phyloP scores from a whole-genome alignment of 2,888 invertebrate species.

The Orchestes rusci region DNA sequence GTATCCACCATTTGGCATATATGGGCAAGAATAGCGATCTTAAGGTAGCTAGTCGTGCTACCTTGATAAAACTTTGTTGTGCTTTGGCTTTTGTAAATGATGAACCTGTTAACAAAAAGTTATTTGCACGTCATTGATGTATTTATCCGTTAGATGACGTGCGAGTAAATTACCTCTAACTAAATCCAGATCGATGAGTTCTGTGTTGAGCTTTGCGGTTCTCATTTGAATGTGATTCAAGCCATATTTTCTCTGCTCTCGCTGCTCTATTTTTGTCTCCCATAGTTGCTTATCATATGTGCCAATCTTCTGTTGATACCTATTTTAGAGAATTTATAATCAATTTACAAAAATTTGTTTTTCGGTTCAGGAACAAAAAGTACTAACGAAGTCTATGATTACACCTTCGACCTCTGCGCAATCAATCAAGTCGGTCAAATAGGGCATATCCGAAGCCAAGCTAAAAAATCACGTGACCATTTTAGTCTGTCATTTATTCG shows the following conservation, averaged over 20 bases:
- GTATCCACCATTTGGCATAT: constrained; percentile 83
- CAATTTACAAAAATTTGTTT: too few species aligned
- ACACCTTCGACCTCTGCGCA: too few species aligned
- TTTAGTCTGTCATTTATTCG: too few species aligned
- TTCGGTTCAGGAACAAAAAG: too few species aligned
- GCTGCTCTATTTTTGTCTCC: constrained; percentile 92
- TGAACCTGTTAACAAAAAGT: constrained; percentile 58
- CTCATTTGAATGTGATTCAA: constrained; percentile 69
- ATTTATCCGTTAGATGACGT: too few species aligned
- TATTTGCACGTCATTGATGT: not conserved
- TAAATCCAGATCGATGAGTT: constrained; percentile 92
- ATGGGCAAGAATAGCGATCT: constrained; percentile 79
- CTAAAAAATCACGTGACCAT: too few species aligned
- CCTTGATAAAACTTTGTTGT: constrained; percentile 80
- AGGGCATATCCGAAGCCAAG: too few species aligned
- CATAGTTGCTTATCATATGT: constrained; percentile 96
- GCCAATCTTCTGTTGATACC: constrained; percentile 95
- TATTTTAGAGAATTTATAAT: too few species aligned
- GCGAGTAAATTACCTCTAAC: constrained; percentile 67
- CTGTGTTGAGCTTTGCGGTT: constrained; percentile 75
- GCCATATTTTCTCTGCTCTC: constrained; percentile 84
- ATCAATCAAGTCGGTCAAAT: too few species aligned
- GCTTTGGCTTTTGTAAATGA: constrained; percentile 95
- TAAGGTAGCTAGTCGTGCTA: constrained; percentile 74
- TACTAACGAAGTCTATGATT: too few species aligned